phyloP scores from a whole-genome alignment of 2,888 invertebrate species.

The Drosophila mulleri region DNA sequence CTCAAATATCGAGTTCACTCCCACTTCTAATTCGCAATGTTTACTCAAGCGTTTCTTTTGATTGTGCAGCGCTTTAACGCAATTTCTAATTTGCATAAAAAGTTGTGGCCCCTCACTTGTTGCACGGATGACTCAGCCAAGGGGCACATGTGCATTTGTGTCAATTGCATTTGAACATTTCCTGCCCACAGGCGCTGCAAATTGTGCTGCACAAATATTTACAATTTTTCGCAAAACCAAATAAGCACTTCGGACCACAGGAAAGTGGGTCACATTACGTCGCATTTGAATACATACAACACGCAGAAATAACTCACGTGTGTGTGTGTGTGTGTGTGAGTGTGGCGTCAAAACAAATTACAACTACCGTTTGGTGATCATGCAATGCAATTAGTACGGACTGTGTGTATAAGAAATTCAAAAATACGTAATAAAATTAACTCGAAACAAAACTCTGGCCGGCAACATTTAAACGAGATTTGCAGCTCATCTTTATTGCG shows the following conservation, averaged over 20 bases:
- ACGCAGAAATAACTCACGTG: constrained; percentile 21
- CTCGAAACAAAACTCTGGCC: constrained; percentile 59
- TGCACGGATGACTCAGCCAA: constrained; percentile 43
- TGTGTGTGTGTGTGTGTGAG: constrained; percentile 13
- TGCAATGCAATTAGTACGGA: constrained; percentile 71
- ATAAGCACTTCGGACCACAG: constrained; percentile 47
- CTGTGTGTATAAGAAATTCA: constrained; percentile 34
- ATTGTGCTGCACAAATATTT: constrained; percentile 68
- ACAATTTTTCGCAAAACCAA: constrained; percentile 56
- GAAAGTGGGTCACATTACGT: constrained; percentile 77
- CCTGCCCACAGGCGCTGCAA: constrained; percentile 55
- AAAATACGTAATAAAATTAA: constrained; percentile 72
- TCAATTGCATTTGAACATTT: constrained; percentile 69
- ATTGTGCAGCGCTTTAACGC: background rate
- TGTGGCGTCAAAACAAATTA: constrained; percentile 55
- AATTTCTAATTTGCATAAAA: constrained; percentile 29
- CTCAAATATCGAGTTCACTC: constrained; percentile 31
- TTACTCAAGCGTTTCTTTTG: constrained; percentile 13
- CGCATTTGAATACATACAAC: constrained; percentile 68
- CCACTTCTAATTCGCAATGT: constrained; percentile 4
- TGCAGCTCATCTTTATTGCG: constrained; percentile 57
- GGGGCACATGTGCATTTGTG: constrained; percentile 49
- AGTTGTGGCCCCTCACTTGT: constrained; percentile 25
- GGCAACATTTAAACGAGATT: constrained; percentile 42
- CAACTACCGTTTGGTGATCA: constrained; percentile 62